These are phyloP conservation scores for Coregonus clupeaformis DNA, from an alignment of 2,113 vertebrate genomes.

Conservation along the genomic window DNA sequence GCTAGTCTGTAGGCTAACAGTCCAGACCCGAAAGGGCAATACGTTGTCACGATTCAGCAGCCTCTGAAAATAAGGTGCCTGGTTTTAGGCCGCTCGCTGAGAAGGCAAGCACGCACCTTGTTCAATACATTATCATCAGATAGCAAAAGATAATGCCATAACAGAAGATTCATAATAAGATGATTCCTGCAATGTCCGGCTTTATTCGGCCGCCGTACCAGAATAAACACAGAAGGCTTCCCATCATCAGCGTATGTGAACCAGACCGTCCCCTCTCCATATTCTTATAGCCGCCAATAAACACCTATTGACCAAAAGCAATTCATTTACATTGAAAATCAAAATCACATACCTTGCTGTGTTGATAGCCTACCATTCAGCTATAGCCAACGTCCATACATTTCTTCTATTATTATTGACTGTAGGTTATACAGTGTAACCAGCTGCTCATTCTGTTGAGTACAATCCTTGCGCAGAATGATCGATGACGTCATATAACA, in stretches of 20 bases:
- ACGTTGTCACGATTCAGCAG: not conserved
- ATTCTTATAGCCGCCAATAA: not conserved
- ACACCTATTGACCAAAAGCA: not conserved
- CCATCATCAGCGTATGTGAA: slow-evolving; percentile 6
- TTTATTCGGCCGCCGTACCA: slow-evolving; percentile 12
- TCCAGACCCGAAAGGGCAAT: too few relatives aligned
- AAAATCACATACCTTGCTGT: slow-evolving; percentile 30
- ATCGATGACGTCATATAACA: slow-evolving; percentile 44
- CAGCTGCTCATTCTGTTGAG: slow-evolving; percentile 38
- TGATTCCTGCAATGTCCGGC: not conserved
- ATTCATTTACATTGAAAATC: not conserved
- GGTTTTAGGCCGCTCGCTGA: not conserved
- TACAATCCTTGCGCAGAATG: not conserved
- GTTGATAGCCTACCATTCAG: slow-evolving; percentile 6
- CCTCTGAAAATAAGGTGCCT: not conserved
- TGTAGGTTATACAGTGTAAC: slow-evolving; percentile 1
- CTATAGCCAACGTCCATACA: not conserved
- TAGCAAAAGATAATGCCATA: not conserved
- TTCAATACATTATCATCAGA: not conserved
- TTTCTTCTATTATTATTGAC: not conserved
- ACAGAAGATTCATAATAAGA: not conserved
- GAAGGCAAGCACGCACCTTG: not conserved
- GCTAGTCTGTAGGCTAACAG: too few relatives aligned
- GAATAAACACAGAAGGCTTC: slow-evolving; percentile 31
- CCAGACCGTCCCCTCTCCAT: not conserved